These are phyloP conservation scores for Micromussa lordhowensis DNA, from an alignment of 92 coral and sea anemone genomes.

Conservation along the genomic window DNA sequence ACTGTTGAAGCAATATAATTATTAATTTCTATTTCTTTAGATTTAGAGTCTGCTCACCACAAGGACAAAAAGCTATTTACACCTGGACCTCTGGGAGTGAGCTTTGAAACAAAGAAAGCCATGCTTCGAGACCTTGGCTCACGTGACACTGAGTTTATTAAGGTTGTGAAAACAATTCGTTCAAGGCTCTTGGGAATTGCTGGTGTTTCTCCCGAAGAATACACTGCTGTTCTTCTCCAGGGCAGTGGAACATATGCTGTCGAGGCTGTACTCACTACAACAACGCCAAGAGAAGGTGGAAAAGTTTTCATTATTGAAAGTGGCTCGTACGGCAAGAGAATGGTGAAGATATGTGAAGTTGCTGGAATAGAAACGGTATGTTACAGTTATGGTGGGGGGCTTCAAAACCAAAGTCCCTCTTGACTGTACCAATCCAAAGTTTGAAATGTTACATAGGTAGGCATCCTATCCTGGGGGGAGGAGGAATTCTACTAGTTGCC, in stretches of 20 bases:
- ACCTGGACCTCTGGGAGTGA: constrained; percentile 95
- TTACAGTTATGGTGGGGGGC: too few species aligned
- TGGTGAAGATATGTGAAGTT: constrained; percentile 86
- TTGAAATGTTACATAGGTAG: too few species aligned
- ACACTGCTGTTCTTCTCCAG: constrained; percentile 82
- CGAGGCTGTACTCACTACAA: constrained; percentile 90
- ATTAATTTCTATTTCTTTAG: background rate
- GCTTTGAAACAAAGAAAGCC: constrained; percentile 85
- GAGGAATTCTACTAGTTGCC: background rate
- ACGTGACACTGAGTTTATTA: constrained; percentile 87
- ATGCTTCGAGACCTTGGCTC: constrained; percentile 98
- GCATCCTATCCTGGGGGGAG: too few species aligned
- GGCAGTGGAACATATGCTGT: constrained; percentile 96
- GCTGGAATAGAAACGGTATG: constrained; percentile 92
- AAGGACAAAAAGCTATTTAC: constrained; percentile 95
- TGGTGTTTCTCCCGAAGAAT: constrained; percentile 83
- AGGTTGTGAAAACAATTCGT: constrained; percentile 82
- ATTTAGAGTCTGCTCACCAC: constrained; percentile 45
- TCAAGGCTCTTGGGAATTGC: constrained; percentile 84
- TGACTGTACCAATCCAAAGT: too few species aligned
- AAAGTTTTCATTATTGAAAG: constrained; percentile 82
- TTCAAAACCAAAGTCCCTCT: too few species aligned
- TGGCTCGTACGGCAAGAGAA: constrained; percentile 97
- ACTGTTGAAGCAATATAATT: background rate
- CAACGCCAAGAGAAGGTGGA: constrained; percentile 84